Evolutionary conservation across 2,113 vertebrate species (phyloP).

Genomic region (Pseudorectes ferrugineus): DNA sequence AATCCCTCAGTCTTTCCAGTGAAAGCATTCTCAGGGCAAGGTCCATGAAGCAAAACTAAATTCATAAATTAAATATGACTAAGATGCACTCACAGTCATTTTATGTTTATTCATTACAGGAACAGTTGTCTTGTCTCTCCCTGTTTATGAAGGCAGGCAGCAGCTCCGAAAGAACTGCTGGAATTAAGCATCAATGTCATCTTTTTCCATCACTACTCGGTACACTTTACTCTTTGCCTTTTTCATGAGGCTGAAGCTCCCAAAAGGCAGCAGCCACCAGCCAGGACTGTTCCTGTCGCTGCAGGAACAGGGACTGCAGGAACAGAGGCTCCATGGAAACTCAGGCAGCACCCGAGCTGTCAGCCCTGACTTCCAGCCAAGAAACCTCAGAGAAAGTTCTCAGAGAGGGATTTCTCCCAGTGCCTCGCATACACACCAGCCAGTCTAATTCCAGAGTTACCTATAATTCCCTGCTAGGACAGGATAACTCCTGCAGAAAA

Average conservation of each 20-base stretch:
- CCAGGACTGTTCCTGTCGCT: not conserved
- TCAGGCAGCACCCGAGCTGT: not conserved
- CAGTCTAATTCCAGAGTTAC: not conserved
- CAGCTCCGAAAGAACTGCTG: not conserved
- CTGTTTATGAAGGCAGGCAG: conserved; percentile 12
- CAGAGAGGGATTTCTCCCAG: accelerated
- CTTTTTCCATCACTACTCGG: not conserved
- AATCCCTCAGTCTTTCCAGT: conserved; percentile 12
- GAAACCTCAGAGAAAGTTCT: not conserved
- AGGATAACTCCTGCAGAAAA: not conserved
- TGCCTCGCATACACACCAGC: not conserved
- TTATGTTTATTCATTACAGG: conserved; percentile 61
- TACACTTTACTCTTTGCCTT: not conserved
- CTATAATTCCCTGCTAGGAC: accelerated
- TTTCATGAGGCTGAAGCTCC: not conserved
- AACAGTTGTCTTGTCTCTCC: conserved; percentile 4
- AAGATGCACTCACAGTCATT: conserved; percentile 18
- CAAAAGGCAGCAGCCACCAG: not conserved
- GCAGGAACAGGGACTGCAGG: not conserved
- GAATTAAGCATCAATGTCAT: not conserved
- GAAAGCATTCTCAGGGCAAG: conserved; percentile 3
- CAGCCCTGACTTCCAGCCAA: not conserved
- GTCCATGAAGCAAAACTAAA: conserved; percentile 51
- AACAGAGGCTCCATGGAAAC: not conserved
- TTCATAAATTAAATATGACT: conserved; percentile 57